Base-by-base conservation (phyloP, 1,140 invertebrate genomes). In the Pteromalus puparum region DNA sequence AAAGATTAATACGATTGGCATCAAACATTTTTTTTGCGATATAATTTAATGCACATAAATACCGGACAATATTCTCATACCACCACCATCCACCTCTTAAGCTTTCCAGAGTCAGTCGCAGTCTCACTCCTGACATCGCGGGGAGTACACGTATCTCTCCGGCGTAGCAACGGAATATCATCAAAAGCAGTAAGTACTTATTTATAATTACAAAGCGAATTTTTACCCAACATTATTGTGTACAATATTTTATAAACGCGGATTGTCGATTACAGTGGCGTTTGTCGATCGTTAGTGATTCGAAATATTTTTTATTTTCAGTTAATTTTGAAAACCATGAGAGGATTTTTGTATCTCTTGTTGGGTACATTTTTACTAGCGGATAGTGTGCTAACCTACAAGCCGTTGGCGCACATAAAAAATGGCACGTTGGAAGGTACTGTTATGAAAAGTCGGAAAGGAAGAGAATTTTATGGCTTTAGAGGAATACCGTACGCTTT, bases 401-500 rank as follows among this genome's bases (percentile, higher is more conserved):
- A 2, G 7, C 90, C 88, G 2, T 67, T 86, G 2, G 90, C 89
- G 1, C 88, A 85, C 21, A 88, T 91, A 12, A 88, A 87, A 88
- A 93, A 93, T 90, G 92, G 92, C 0, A 92, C 90, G 0, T 81
- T 93, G 12, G 87, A 89, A 65, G 93, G 93, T 7, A 81, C 83
- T 21, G 79, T 86, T 21, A 89, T 92, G 90, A 89, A 85, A 48
- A 90, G 82, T 18, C 89, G 92, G 82, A 88, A 87, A 0, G 92
- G 90, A 7, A 89, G 89, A 81, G 87, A 89, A n/a, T 92, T 95
- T 75, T 89, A 93, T 68, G 92, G 90, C 1, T 95, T 94, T 87
- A 88, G 92, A n/a, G 94, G 94, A 46, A 94, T 95, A 75, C 94
- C 95, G 5, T 95, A 94, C 80, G 95, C 95, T 12, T 88, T 93